Evolutionary conservation across 2,888 invertebrate species (phyloP), one percentile per base, ranked within the genome.

Genomic region (Platerodrilus igneus): DNA sequence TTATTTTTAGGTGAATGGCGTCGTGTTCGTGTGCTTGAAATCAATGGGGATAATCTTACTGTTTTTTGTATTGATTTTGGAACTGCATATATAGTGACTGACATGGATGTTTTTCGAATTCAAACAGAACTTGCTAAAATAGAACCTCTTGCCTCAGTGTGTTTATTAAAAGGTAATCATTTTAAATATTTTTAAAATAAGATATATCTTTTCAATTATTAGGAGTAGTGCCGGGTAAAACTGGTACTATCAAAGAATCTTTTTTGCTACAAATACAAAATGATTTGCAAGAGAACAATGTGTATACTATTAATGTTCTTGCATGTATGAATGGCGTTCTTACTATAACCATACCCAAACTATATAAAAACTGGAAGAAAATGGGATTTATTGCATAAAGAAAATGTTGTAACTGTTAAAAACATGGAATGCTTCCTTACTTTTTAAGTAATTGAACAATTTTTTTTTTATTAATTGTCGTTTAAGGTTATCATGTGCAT

Each of bases 61-160:
- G 47, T 61, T 4, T 46, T 47, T 20, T 60, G 52, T 31, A 50
- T 64, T 3, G 65, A 65, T 53, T 64, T 55, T 47, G 65, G 65
- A 3, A 61, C 57, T 34, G 21, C 44, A 8, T 48, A 44, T 11
- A 37, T n/a, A 0, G 41, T 57, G 2, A 37, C 45, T 6, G 42
- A 41, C 2, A 31, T 39, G 4, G 33, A 58, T 21, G 45, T 64
- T 16, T 48, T 63, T 30, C 55, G 48, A 37, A 51, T 63, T 6
- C 53, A 58, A 2, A 28, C 28, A 15, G 41, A 57, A 18, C 46
- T 57, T 18, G 49, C 45, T 10, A 32, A 43, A 2, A 43, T 55
- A 29, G 56, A 57, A n/a, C 44, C 57, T 23, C 28, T 59, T 14
- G 57, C 55, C 13, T 47, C 52, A 7, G 33, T 33, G 9, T 57